Percentiles rank a stretch among this genome's conserved stretches.
These are phyloP conservation scores for Hippocampus zosterae DNA, from an alignment of 2,113 vertebrate genomes.

Conservation along the genomic window DNA sequence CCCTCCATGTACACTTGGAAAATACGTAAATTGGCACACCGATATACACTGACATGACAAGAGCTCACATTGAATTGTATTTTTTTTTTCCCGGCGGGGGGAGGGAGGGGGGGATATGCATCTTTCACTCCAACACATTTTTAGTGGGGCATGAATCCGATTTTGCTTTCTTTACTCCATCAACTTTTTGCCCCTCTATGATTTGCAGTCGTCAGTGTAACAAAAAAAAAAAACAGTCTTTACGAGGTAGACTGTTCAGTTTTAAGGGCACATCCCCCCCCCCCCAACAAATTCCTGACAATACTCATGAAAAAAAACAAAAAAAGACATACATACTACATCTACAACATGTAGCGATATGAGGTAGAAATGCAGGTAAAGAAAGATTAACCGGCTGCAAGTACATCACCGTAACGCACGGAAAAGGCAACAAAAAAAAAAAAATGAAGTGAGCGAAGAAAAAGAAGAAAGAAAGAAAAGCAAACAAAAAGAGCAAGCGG, in stretches of 20 bases:
- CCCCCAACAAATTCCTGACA: slow-evolving; percentile 87
- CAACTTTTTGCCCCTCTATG: slow-evolving; percentile 48
- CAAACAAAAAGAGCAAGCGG: slow-evolving; percentile 35
- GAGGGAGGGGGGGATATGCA: slow-evolving; percentile 28
- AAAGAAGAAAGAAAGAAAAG: slow-evolving; percentile 19
- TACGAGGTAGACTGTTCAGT: slow-evolving; percentile 96
- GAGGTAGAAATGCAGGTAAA: slow-evolving; percentile 99
- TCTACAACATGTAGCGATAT: slow-evolving; percentile 97
- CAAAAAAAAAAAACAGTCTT: slow-evolving; percentile 82
- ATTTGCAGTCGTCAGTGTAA: slow-evolving; percentile 86
- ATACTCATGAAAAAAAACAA: slow-evolving; percentile 77
- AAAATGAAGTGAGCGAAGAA: slow-evolving; percentile 39
- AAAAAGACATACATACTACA: slow-evolving; percentile 98
- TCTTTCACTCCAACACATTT: slow-evolving; percentile 80
- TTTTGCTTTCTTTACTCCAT: background rate
- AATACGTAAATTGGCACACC: background rate
- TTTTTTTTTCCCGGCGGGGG: slow-evolving; percentile 44
- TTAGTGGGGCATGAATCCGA: slow-evolving; percentile 68
- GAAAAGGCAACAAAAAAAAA: slow-evolving; percentile 25
- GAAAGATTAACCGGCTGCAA: slow-evolving; percentile 70
- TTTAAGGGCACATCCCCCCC: slow-evolving; percentile 80
- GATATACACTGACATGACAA: slow-evolving; percentile 69
- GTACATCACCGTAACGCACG: slow-evolving; percentile 67
- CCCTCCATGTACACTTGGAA: background rate
- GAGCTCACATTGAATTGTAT: slow-evolving; percentile 69